These are phyloP conservation scores for Campaea margaritaria DNA, from an alignment of 2,888 invertebrate genomes.

Conservation along the genomic window DNA sequence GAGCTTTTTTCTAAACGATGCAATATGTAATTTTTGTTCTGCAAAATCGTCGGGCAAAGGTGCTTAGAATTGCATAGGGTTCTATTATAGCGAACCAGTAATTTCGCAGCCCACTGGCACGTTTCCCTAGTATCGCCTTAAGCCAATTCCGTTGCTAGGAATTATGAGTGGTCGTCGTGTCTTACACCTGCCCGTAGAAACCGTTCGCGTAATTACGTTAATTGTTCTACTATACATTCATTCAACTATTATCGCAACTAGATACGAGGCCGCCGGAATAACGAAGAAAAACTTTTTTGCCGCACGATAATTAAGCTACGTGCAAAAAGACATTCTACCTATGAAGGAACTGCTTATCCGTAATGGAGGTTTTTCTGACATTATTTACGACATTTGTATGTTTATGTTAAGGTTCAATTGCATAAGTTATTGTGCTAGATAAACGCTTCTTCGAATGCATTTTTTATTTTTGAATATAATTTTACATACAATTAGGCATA, in stretches of 20 bases:
- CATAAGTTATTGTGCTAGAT: too few relatives aligned
- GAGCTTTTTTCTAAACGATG: constrained; percentile 30
- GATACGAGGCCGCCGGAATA: constrained; percentile 36
- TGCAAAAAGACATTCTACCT: constrained; percentile 20
- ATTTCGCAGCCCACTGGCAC: constrained; percentile 76
- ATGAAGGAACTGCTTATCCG: constrained; percentile 10
- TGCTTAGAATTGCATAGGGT: constrained; percentile 74
- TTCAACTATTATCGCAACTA: constrained; percentile 45
- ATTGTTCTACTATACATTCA: constrained; percentile 67
- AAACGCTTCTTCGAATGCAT: background rate
- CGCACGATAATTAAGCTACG: constrained; percentile 31
- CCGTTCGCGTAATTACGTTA: constrained; percentile 78
- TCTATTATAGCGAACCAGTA: constrained; percentile 75
- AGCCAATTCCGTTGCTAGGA: constrained; percentile 79
- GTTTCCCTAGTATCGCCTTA: constrained; percentile 77
- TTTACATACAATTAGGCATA: too few relatives aligned
- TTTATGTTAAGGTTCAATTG: too few relatives aligned
- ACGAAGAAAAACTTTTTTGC: constrained; percentile 41
- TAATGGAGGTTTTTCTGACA: background rate
- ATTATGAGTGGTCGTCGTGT: constrained; percentile 73
- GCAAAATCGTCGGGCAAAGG: constrained; percentile 67
- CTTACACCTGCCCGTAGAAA: constrained; percentile 79
- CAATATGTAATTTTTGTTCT: constrained; percentile 40
- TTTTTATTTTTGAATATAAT: too few relatives aligned
- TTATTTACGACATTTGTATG: too few relatives aligned